Evolutionary conservation across 2,888 invertebrate genomes (phyloP).

Genomic region (Apamea crenata): DNA sequence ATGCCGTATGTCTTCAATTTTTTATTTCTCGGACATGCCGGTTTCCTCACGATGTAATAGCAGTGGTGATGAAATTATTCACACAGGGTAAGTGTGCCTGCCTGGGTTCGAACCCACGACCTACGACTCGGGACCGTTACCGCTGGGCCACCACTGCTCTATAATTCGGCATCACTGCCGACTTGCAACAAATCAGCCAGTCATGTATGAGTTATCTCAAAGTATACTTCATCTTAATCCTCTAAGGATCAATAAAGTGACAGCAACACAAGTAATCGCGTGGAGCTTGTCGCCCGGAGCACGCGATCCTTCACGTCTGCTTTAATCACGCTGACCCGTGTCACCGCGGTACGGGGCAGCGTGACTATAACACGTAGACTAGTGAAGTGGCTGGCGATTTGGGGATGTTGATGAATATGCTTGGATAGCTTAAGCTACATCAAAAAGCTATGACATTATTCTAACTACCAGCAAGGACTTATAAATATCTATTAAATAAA

Average conservation of each 20-base stretch:
- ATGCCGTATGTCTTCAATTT: too few relatives aligned
- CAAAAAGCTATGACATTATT: not conserved
- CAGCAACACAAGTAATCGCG: slow-evolving; percentile 28
- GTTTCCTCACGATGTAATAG: too few relatives aligned
- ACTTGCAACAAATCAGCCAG: not conserved
- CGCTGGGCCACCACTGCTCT: too few relatives aligned
- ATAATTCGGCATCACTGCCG: too few relatives aligned
- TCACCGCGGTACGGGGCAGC: slow-evolving; percentile 10
- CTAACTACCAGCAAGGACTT: not conserved
- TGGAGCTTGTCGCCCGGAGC: slow-evolving; percentile 9
- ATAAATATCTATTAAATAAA: not conserved
- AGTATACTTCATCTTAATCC: not conserved
- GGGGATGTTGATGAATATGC: not conserved
- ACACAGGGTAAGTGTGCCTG: too few relatives aligned
- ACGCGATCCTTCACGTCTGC: slow-evolving; percentile 40
- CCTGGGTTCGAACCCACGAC: too few relatives aligned
- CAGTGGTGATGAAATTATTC: too few relatives aligned
- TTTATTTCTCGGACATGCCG: too few relatives aligned
- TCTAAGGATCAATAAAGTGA: slow-evolving; percentile 14
- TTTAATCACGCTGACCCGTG: slow-evolving; percentile 41
- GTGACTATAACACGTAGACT: slow-evolving; percentile 11
- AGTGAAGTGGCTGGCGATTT: slow-evolving; percentile 20
- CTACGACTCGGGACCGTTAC: too few relatives aligned
- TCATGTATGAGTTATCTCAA: not conserved
- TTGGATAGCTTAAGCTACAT: not conserved